Evolutionary conservation across 37 sponge, comb jelly and placozoan species (phyloP), one percentile per base, ranked within the genome.

Genomic region (Bolinopsis microptera): DNA sequence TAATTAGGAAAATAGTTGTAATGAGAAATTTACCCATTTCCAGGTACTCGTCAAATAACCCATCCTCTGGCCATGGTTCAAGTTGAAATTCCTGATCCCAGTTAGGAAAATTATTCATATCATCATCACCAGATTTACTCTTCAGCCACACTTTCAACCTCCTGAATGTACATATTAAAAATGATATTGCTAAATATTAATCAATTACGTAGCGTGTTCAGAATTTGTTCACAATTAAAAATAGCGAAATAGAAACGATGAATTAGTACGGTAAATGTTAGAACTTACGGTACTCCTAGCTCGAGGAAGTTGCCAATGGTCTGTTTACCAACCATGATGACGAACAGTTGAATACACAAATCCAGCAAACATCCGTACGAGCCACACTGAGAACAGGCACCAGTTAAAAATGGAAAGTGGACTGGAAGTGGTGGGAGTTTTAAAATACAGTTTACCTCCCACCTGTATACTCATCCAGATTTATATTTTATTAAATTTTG

Each of bases 41-140:
- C 18, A 99, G 96, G 94, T 99, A 99, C 48, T 99, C 99, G 9
- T 69, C 95, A 93, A 99, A 96, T 70, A 99, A 96, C 21, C 99
- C 99, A 41, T 96, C 95, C 30, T 94, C 80, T 33, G 83, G 80
- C 39, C 93, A 93, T 0, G 95, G 95, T 0, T 96, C 92, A 69
- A 98, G 96, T 69, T 96, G 95, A 82, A 76, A 96, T 93, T 99
- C 99, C 93, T 94, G 96, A 69, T 96, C 97, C 99, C 99, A 99
- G 68, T 97, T 95, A 0, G 97, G 88, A 31, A 82, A 93, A 86
- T 77, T 93, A n/a, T 38, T 75, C 90, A 86, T 86, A 27, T 86
- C 90, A 34, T 86, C 90, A 41, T 86, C 90, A 9, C 90, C 90
- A 27, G 61, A 41, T 27, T 38, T 38, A 18, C 90, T 38, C 90